Conservation (phyloP, 2,113 vertebrate species). For the Neopipo cinnamomea region DNA sequence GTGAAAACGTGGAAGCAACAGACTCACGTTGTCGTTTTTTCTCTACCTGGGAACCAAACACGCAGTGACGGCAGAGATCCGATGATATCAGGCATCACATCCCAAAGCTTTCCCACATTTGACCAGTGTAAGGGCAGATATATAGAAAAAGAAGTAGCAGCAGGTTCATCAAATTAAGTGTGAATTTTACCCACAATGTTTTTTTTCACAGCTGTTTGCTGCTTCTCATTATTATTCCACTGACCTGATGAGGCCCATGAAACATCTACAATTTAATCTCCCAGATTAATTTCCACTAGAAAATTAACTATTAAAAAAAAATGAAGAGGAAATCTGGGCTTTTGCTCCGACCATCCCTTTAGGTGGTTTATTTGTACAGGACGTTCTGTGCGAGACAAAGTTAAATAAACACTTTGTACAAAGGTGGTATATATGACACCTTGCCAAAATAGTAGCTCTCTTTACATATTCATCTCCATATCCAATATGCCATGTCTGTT, state of each 20-base stretch:
- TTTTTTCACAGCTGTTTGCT: neutral
- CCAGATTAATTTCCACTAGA: neutral
- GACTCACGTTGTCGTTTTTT: neutral
- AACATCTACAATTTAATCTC: neutral
- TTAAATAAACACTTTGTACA: slow-evolving; percentile 8
- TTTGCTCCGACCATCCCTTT: neutral
- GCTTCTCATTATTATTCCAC: neutral
- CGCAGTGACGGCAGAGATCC: neutral
- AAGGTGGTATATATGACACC: neutral
- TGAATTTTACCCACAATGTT: neutral
- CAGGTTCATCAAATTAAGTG: neutral
- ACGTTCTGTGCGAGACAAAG: neutral
- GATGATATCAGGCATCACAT: neutral
- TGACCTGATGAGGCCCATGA: neutral
- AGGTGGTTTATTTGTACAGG: neutral
- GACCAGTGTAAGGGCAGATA: neutral
- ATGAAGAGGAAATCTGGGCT: neutral
- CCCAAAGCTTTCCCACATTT: neutral
- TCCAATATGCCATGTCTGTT: neutral
- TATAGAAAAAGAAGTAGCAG: neutral
- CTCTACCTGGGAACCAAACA: neutral
- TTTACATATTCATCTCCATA: neutral
- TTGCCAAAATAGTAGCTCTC: neutral
- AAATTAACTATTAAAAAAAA: neutral
- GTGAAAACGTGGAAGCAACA: neutral